Evolutionary conservation across 2,888 invertebrate species (phyloP).

Genomic region (Rhogogaster chlorosoma): DNA sequence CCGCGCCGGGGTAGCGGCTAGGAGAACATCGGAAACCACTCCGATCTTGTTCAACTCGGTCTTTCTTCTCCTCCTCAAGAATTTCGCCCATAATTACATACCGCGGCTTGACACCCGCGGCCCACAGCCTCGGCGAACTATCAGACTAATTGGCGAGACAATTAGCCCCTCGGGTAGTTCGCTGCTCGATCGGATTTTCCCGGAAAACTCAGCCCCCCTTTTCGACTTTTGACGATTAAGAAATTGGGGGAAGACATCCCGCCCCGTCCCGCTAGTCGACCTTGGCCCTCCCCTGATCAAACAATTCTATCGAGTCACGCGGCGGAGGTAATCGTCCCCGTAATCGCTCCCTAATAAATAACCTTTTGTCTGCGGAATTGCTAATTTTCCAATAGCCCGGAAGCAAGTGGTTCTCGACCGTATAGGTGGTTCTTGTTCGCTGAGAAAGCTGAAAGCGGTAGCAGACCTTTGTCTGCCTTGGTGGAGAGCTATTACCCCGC

Average conservation of each 20-base stretch:
- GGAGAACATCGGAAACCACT: slow-evolving; percentile 17
- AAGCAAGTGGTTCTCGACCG: slow-evolving; percentile 1
- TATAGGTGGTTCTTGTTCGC: not conserved
- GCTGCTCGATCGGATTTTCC: not conserved
- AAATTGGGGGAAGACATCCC: not conserved
- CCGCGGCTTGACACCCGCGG: not conserved
- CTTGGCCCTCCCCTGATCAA: not conserved
- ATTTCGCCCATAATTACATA: not conserved
- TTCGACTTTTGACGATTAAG: not conserved
- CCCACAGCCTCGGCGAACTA: not conserved
- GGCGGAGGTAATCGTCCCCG: slow-evolving; percentile 9
- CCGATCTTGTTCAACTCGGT: not conserved
- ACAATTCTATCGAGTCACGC: not conserved
- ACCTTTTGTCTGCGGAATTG: slow-evolving; percentile 38
- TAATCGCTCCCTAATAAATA: slow-evolving; percentile 34
- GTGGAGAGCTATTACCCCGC: not conserved
- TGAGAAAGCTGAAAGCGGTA: not conserved
- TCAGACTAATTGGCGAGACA: not conserved
- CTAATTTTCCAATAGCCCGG: slow-evolving; percentile 41
- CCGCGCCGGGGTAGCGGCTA: not conserved
- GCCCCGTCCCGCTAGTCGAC: not conserved
- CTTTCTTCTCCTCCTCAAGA: not conserved
- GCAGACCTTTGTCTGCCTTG: not conserved
- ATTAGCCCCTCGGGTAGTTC: not conserved
- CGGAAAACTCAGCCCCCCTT: not conserved